Percentiles rank a stretch among this genome's conserved stretches.
Conservation (phyloP, 2,797 vertebrate species). For the Triplophysa yarkandensis region DNA sequence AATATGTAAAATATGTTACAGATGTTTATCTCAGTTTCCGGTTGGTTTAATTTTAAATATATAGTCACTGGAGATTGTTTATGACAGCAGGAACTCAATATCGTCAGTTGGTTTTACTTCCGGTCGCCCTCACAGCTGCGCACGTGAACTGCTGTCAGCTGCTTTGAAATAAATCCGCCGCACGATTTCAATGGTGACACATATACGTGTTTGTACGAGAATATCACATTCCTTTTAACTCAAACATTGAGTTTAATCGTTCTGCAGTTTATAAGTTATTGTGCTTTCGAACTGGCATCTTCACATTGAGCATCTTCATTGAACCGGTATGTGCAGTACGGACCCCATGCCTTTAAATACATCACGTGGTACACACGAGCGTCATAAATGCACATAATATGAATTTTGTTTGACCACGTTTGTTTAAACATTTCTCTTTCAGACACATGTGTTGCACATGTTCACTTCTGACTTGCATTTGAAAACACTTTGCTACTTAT, state of each 20-base stretch:
- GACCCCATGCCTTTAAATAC: not conserved
- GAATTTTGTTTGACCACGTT: not conserved
- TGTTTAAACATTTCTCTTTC: not conserved
- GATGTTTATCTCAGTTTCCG: too few relatives aligned
- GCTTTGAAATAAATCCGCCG: not conserved
- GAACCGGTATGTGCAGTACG: not conserved
- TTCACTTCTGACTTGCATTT: too few relatives aligned
- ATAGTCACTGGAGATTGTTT: not conserved
- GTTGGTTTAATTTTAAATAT: not conserved
- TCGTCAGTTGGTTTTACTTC: slow-evolving; percentile 16
- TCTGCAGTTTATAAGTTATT: slow-evolving; percentile 17
- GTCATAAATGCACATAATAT: not conserved
- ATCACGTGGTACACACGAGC: slow-evolving; percentile 7
- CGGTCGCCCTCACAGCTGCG: slow-evolving; percentile 14
- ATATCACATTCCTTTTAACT: not conserved
- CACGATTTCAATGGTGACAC: slow-evolving; percentile 1
- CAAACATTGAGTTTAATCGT: slow-evolving; percentile 3
- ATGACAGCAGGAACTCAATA: slow-evolving; percentile 13
- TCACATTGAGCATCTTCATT: not conserved
- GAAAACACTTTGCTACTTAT: too few relatives aligned
- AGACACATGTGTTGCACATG: too few relatives aligned
- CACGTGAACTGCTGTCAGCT: not conserved
- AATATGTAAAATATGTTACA: too few relatives aligned
- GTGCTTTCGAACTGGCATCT: not conserved
- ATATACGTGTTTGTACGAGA: not conserved